phyloP scores from a whole-genome alignment of 2,888 invertebrate species.

The Synergus itoensis region DNA sequence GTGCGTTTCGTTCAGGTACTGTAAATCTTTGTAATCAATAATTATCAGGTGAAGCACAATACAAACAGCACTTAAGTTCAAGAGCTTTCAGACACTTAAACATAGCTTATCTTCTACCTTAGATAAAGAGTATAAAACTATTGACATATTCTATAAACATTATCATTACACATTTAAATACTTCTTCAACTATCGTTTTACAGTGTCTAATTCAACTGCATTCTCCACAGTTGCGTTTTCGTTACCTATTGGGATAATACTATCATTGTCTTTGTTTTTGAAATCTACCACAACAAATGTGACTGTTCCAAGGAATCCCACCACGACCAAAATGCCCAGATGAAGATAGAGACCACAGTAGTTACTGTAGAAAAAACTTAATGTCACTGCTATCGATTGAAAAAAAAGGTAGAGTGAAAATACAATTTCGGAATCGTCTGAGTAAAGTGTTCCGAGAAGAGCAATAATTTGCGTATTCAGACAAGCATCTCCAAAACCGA shows the following conservation, averaged over 20 bases:
- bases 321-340: constrained; percentile 84
- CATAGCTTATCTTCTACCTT: constrained; percentile 22
- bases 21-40: constrained; percentile 2
- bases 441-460: constrained; percentile 92
- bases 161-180: neutral
- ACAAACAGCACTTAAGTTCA: neutral
- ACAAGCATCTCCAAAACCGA: constrained; percentile 98
- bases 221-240: constrained; percentile 22
- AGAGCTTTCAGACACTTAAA: neutral
- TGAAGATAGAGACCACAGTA: constrained; percentile 86
- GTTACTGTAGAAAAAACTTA: constrained; percentile 91
- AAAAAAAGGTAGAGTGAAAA: constrained; percentile 98
- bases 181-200: constrained; percentile 8
- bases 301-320: constrained; percentile 86
- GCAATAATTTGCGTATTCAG: constrained; percentile 98
- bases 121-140: constrained; percentile 19
- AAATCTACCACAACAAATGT: constrained; percentile 89
- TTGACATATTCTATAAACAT: constrained; percentile 9
- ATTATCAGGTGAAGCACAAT: neutral
- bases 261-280: constrained; percentile 56
- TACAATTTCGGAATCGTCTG: constrained; percentile 94
- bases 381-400: constrained; percentile 91
- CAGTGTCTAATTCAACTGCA: constrained; percentile 27
- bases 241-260: neutral
- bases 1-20: constrained; percentile 12